These are phyloP conservation scores for Amphimedon queenslandica DNA, from an alignment of 37 sponge, comb jelly and placozoan species.

Conservation along the genomic window DNA sequence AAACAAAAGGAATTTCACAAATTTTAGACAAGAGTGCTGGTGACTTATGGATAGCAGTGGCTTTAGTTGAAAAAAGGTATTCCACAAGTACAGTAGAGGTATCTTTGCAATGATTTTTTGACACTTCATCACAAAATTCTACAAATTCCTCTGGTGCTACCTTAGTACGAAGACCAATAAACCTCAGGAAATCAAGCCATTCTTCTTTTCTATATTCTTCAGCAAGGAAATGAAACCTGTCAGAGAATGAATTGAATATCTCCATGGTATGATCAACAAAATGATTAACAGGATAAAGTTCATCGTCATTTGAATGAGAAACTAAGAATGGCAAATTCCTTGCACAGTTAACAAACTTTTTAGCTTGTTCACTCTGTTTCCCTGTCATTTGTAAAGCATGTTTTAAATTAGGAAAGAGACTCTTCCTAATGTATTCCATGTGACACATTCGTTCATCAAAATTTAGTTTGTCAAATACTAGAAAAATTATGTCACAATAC, in stretches of 20 bases:
- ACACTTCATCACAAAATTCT: too few relatives aligned
- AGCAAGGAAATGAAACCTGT: background rate
- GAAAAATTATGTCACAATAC: slow-evolving; percentile 7
- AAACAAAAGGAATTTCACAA: background rate
- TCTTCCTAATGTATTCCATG: background rate
- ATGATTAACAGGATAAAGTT: background rate
- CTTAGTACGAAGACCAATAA: slow-evolving; percentile 16
- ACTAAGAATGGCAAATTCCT: too few relatives aligned
- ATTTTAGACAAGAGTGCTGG: background rate
- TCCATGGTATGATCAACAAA: background rate
- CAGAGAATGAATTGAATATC: background rate
- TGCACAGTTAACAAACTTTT: too few relatives aligned
- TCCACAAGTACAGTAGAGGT: slow-evolving; percentile 5
- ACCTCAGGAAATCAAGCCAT: background rate
- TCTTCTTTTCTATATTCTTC: background rate
- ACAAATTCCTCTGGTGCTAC: too few relatives aligned
- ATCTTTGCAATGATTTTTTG: background rate
- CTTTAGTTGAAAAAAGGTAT: background rate
- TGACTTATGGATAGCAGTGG: background rate
- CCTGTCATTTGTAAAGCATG: too few relatives aligned
- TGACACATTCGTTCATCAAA: slow-evolving; percentile 11
- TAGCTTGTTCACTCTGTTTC: too few relatives aligned
- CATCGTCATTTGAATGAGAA: too few relatives aligned
- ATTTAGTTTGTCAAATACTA: background rate
- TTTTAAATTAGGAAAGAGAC: background rate